These are phyloP conservation scores for Alosa sapidissima DNA, from an alignment of 2,797 vertebrate species.

Conservation along the genomic window DNA sequence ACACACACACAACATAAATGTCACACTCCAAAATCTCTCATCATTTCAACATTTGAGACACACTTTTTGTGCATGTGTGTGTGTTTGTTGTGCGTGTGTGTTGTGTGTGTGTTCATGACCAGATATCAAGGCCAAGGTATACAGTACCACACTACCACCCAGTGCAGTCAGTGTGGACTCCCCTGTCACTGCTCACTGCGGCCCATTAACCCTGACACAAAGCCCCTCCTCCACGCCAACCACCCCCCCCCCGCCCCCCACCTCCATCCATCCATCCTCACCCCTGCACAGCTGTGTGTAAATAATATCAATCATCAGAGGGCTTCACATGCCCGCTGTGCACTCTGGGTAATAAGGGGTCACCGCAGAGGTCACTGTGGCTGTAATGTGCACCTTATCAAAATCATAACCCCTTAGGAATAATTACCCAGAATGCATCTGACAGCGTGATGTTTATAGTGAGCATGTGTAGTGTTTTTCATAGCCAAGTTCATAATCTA, in stretches of 20 bases:
- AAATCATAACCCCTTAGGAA: neutral
- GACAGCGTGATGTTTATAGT: neutral
- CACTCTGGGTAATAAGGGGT: neutral
- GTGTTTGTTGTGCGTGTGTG: neutral
- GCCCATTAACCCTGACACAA: slow-evolving; percentile 13
- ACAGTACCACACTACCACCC: neutral
- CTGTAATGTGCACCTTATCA: neutral
- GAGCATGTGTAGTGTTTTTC: neutral
- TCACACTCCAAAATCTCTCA: neutral
- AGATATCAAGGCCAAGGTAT: neutral
- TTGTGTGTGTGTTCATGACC: neutral
- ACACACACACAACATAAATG: neutral
- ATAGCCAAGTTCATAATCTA: neutral
- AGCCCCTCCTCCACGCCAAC: neutral
- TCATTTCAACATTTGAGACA: no score
- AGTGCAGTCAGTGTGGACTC: neutral
- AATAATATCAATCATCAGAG: neutral
- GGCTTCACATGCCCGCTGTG: neutral
- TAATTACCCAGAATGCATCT: neutral
- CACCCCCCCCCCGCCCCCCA: no score
- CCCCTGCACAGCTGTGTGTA: neutral
- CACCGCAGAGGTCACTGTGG: neutral
- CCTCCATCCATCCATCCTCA: neutral
- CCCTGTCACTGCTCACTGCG: neutral
- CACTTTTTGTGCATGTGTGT: neutral